A percentile compares a stretch with the other conserved stretches of the same genome.
Conservation (phyloP, 2,797 vertebrate species). For the Botia almorhae region DNA sequence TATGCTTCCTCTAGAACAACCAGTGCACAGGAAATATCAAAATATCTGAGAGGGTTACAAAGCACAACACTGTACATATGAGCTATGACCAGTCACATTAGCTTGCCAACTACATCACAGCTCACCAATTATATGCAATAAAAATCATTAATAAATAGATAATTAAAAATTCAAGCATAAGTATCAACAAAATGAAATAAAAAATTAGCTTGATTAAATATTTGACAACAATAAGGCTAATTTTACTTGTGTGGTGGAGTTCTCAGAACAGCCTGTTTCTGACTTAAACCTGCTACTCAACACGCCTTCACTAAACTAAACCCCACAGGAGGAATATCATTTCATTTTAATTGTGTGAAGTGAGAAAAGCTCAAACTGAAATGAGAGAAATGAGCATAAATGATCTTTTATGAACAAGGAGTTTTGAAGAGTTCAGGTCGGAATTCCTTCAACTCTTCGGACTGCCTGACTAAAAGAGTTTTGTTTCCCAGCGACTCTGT, state of each 20-base stretch:
- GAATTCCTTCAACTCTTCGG: too few species aligned
- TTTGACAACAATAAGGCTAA: constrained; percentile 82
- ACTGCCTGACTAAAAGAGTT: too few species aligned
- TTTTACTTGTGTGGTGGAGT: constrained; percentile 69
- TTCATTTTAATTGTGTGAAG: constrained; percentile 10
- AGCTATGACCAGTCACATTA: constrained; percentile 76
- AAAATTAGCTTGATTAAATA: constrained; percentile 74
- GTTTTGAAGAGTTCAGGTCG: too few species aligned
- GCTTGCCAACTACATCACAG: constrained; percentile 79
- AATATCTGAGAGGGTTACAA: constrained; percentile 68
- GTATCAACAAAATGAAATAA: constrained; percentile 75
- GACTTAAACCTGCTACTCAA: constrained; percentile 74
- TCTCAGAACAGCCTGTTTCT: constrained; percentile 76
- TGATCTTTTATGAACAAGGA: background rate
- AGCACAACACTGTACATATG: constrained; percentile 60
- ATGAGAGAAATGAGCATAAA: background rate
- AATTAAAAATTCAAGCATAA: constrained; percentile 71
- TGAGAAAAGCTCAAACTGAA: constrained; percentile 9
- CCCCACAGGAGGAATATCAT: background rate
- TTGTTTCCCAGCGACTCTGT: too few species aligned
- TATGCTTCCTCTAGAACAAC: constrained; percentile 52
- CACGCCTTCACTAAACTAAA: constrained; percentile 62
- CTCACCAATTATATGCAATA: constrained; percentile 76
- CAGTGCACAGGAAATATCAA: constrained; percentile 73
- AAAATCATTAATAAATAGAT: constrained; percentile 71